Base-by-base conservation (phyloP, 1,140 invertebrate genomes). In the Drosophila varians region DNA sequence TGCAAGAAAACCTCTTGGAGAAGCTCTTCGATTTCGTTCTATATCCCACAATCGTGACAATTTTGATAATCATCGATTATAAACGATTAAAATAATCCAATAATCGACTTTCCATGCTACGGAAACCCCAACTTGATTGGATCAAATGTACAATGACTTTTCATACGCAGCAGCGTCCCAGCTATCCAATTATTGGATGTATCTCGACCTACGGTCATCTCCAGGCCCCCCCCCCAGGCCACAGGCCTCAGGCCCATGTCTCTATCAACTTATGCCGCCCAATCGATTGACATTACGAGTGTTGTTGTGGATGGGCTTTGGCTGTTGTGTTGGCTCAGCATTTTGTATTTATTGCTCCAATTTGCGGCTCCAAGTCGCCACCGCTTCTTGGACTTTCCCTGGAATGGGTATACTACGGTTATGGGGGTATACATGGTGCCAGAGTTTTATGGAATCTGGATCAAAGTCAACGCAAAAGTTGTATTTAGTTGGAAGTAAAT, bases 261-360 rank as follows among this genome's bases (percentile, higher is more conserved):
- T 79, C 64, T 47, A 48, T 74, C 40, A 65, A 60, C 47, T 45
- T 74, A 42, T 72, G 55, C 54, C 55, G 69, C 40, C 40, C 49
- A 77, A 77, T 77, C 60, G 74, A 77, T 70, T 61, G 51, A 36
- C 58, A 45, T 74, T 52, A 52, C 62, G 34, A 9, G 19, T 65
- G 60, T 45, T 14, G 19, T 60, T 60, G 53, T 57, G n/a, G 12
- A 23, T 31, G 23, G 57, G 34, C 51, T 45, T 53, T 34, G 38
- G 40, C 25, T 46, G 31, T 51, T 77, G 18, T 71, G 40, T 62
- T 62, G 49, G 65, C 47, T 61, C 51, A 42, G 38, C 6, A 1
- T 9, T 11, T 38, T 38, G 6, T 52, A 25, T 60, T 76, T 71
- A 56, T 51, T 80, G 62, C 57, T 73, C 18, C 45, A 77, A 77